Base-by-base conservation (phyloP, 2,888 invertebrate species). In the Latheticus oryzae region DNA sequence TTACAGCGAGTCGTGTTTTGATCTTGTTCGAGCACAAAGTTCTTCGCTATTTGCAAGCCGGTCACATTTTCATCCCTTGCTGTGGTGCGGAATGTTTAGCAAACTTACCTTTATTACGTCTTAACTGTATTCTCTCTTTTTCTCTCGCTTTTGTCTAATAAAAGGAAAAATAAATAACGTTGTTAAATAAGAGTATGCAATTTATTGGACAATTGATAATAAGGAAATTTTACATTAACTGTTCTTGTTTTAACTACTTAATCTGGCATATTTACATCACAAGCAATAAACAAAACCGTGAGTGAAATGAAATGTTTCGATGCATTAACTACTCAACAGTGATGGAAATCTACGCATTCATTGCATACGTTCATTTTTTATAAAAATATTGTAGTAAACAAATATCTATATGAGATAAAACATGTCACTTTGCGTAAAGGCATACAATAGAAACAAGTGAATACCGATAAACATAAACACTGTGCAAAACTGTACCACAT, bases 1-100 rank as follows among this genome's bases (percentile, higher is more conserved):
- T 73, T 66, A 71, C 66, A 48, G 45, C 51, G 50, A 35, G 51
- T 32, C 37, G 43, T 51, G 35, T 42, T 38, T 54, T 55, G 47
- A 55, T 55, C 47, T 55, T 40, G 45, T 2, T 24, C 13, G 13
- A 21, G 43, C 12, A 30, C 30, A 33, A 26, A 47, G 47, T 30
- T 47, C 32, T 7, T 15, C 19, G 33, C 3, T 28, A 40, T 58
- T 53, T 30, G 58, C 47, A 58, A 43, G 7, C 51, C 24, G 21
- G 57, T 57, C 57, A 57, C 57, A 57, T 52, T 57, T 57, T 23
- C 28, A 12, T 21, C 21, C 5, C 21, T n/a, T n/a, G n/a, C n/a
- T 3, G 8, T 32, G 26, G 45, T 37, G 53, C 37, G 40, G 30
- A 52, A 58, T 57, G 57, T 43, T 57, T 51, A 51, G 35, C 40